These are phyloP conservation scores for Lepus europaeus DNA, from an alignment of 2,113 vertebrate genomes.

Conservation along the genomic window DNA sequence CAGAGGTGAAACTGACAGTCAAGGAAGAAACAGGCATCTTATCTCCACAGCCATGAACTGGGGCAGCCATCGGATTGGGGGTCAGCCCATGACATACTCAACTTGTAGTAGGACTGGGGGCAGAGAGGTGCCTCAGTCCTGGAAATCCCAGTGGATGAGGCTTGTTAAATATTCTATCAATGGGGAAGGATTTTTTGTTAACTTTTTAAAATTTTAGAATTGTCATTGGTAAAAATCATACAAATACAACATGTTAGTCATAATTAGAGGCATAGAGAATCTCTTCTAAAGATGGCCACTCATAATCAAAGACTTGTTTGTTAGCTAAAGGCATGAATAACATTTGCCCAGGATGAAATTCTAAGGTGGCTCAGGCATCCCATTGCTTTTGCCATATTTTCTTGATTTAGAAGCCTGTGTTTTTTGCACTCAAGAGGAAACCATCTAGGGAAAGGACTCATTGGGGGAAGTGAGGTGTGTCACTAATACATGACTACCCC, in stretches of 20 bases:
- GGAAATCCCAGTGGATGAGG: neutral
- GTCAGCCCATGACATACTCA: no score
- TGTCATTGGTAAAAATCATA: neutral
- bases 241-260: neutral
- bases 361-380: no score
- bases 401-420: neutral
- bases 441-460: neutral
- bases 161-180: neutral
- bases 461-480: neutral
- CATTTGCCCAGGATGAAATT: neutral
- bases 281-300: neutral
- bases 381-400: neutral
- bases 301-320: neutral
- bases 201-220: neutral
- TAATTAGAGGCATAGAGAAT: neutral
- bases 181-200: neutral
- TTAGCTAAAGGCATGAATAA: accelerated
- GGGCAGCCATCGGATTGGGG: accelerated
- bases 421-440: neutral
- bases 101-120: neutral
- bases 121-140: accelerated
- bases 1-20: neutral
- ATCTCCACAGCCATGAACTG: no score
- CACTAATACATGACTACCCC: no score
- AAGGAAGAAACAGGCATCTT: accelerated